These are phyloP conservation scores for Hermaeophaga mercurialis DNA, from an alignment of 2,888 invertebrate species.

Conservation along the genomic window DNA sequence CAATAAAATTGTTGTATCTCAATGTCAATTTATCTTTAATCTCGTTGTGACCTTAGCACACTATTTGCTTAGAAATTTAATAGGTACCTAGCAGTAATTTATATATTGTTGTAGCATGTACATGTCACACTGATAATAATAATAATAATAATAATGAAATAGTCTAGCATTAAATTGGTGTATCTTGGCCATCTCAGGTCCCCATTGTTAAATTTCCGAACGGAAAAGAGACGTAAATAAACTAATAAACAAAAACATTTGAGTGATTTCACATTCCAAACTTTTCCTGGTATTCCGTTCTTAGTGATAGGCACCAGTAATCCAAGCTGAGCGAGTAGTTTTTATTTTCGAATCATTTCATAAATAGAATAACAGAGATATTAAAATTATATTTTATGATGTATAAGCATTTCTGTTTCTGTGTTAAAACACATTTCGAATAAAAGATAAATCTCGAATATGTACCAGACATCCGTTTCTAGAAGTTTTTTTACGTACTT, in stretches of 20 bases:
- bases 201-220: too few relatives aligned
- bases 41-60: too few relatives aligned
- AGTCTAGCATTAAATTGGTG: too few relatives aligned
- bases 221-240: too few relatives aligned
- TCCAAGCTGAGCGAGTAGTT: conserved; percentile 8
- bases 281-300: conserved; percentile 3
- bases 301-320: not conserved
- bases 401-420: conserved; percentile 41
- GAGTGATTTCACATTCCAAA: not conserved
- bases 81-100: too few relatives aligned
- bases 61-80: too few relatives aligned
- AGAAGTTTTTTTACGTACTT: conserved; percentile 34
- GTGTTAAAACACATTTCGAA: conserved; percentile 40
- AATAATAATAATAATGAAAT: too few relatives aligned
- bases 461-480: conserved; percentile 38
- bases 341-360: conserved; percentile 33
- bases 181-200: too few relatives aligned
- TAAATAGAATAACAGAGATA: conserved; percentile 43
- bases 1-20: too few relatives aligned
- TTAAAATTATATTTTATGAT: conserved; percentile 42
- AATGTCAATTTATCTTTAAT: too few relatives aligned
- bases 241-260: not conserved
- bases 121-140: too few relatives aligned
- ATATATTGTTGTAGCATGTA: too few relatives aligned
- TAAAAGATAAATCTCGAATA: conserved; percentile 38